Conservation (phyloP, 2,113 vertebrate genomes). For the Siniperca knerii region DNA sequence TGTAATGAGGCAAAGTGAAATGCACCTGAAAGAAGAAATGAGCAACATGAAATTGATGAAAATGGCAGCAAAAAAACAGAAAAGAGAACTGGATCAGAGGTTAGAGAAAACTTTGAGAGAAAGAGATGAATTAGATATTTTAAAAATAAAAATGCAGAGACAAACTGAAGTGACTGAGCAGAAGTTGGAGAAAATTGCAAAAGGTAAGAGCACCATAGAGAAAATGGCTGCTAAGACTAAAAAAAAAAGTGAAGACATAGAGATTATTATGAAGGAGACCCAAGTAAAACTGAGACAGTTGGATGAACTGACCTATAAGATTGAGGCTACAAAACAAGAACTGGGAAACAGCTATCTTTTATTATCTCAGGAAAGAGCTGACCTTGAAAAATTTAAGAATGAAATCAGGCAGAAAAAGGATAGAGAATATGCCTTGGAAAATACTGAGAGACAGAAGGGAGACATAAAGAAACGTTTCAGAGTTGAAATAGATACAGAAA, state of each 20-base stretch:
- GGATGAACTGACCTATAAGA: slow-evolving; percentile 14
- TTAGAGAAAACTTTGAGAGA: slow-evolving; percentile 56
- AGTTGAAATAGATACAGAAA: not conserved
- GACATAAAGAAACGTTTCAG: slow-evolving; percentile 1
- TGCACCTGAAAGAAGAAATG: slow-evolving; percentile 42
- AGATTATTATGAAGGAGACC: slow-evolving; percentile 14
- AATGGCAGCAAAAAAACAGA: slow-evolving; percentile 48
- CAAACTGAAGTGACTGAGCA: slow-evolving; percentile 16
- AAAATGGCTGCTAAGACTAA: slow-evolving; percentile 18
- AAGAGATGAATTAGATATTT: slow-evolving; percentile 60
- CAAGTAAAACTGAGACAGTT: slow-evolving; percentile 37
- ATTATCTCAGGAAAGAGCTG: slow-evolving; percentile 10
- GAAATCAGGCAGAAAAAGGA: not conserved
- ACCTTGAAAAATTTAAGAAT: slow-evolving; percentile 32
- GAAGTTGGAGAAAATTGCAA: slow-evolving; percentile 38
- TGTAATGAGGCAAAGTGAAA: slow-evolving; percentile 29
- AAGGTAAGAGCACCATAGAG: slow-evolving; percentile 17
- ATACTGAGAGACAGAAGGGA: not conserved
- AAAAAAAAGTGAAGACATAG: slow-evolving; percentile 32
- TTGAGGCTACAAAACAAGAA: slow-evolving; percentile 35
- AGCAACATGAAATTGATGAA: slow-evolving; percentile 36
- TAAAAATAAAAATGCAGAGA: slow-evolving; percentile 59
- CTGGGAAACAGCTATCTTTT: slow-evolving; percentile 8
- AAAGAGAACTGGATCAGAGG: slow-evolving; percentile 56
- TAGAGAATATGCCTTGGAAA: not conserved